Conservation (phyloP, 2,113 vertebrate genomes). For the Cavia porcellus region DNA sequence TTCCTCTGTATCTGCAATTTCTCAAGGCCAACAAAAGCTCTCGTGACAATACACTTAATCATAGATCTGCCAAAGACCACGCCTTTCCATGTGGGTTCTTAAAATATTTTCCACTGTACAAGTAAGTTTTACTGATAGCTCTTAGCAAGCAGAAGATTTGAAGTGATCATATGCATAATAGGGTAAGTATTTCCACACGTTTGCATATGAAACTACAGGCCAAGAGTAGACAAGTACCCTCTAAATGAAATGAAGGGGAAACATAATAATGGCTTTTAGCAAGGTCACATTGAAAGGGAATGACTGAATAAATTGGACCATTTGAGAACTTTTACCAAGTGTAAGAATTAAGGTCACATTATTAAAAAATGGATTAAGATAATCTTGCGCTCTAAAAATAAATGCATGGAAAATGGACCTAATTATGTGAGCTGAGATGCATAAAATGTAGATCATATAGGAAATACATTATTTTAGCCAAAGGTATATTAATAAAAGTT, state of each 20-base stretch:
- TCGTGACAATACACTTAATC: background rate
- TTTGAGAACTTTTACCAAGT: conserved; percentile 70
- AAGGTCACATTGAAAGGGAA: conserved; percentile 67
- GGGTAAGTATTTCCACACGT: background rate
- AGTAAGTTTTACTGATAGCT: conserved; percentile 17
- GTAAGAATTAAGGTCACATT: conserved; percentile 69
- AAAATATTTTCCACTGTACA: conserved; percentile 46
- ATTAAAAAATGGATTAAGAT: conserved; percentile 62
- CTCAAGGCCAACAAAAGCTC: background rate
- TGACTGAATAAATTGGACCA: conserved; percentile 68
- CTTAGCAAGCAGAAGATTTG: conserved; percentile 31
- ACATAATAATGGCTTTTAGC: conserved; percentile 67
- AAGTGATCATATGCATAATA: conserved; percentile 26
- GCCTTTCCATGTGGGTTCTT: background rate
- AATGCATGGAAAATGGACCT: conserved; percentile 61
- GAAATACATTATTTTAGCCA: conserved; percentile 39
- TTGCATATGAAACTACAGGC: background rate
- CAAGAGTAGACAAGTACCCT: conserved; percentile 26
- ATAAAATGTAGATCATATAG: conserved; percentile 64
- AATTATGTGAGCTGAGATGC: conserved; percentile 68
- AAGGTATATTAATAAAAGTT: conserved; percentile 51
- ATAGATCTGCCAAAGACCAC: background rate
- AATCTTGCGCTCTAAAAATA: conserved; percentile 66
- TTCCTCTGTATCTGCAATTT: background rate
- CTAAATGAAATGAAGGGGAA: conserved; percentile 70